Conservation (phyloP, 2,797 vertebrate genomes). For the Spizella passerina region DNA sequence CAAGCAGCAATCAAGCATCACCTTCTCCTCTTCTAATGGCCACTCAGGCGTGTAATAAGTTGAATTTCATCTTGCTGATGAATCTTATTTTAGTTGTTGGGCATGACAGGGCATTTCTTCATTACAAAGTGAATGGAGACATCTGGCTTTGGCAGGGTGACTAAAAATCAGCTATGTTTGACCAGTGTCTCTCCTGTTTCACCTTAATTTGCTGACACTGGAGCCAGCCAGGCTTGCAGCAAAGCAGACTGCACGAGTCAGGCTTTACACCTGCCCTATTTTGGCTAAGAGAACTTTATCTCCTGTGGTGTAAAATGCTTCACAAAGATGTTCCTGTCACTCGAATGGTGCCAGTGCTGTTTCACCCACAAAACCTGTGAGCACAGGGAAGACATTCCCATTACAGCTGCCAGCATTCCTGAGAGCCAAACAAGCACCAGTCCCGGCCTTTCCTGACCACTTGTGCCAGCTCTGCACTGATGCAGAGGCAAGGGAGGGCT, state of each 20-base stretch:
- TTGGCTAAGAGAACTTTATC: constrained; percentile 16
- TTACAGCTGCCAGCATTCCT: not conserved
- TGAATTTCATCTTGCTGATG: constrained; percentile 34
- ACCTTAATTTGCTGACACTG: not conserved
- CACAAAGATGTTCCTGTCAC: not conserved
- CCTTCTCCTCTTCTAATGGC: not conserved
- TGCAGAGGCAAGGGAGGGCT: not conserved
- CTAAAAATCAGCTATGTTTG: not conserved
- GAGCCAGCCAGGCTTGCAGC: not conserved
- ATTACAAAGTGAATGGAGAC: constrained; percentile 12
- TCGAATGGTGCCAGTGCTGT: not conserved
- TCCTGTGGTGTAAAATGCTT: not conserved
- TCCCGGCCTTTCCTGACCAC: not conserved
- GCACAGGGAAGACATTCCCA: not conserved
- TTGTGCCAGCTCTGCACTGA: not conserved
- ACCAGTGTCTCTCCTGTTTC: not conserved
- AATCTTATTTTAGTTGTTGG: constrained; percentile 12
- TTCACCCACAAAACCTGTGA: not conserved
- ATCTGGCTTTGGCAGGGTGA: constrained; percentile 2
- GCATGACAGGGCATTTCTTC: not conserved
- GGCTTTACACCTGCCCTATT: not conserved
- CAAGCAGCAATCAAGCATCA: not conserved
- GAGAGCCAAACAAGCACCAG: not conserved
- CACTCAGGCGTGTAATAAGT: not conserved
- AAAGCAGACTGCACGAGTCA: not conserved